Conservation (phyloP, 1,140 invertebrate species). For the Palaemon carinicauda region DNA sequence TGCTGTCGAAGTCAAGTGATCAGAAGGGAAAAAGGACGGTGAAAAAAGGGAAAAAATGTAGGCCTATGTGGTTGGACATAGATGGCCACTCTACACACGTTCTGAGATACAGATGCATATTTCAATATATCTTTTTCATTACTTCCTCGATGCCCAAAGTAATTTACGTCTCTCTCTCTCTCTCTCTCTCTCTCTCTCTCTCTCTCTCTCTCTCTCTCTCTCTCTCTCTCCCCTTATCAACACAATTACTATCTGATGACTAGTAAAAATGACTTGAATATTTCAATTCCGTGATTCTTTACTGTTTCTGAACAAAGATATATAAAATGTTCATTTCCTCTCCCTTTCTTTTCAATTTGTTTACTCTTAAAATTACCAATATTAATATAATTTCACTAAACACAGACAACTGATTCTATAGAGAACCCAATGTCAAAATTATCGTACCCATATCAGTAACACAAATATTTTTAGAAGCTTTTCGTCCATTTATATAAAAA, state of each 20-base stretch:
- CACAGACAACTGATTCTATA: no score
- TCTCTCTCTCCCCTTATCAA: slow-evolving; percentile 11
- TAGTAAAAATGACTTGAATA: slow-evolving; percentile 38
- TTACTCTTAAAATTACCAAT: not conserved
- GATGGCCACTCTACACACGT: no score
- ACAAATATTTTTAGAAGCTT: no score
- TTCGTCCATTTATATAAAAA: no score
- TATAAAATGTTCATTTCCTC: not conserved
- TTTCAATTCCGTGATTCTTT: slow-evolving; percentile 46
- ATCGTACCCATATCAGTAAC: no score
- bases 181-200: not conserved
- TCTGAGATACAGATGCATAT: not conserved
- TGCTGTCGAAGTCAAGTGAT: no score
- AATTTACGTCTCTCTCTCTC: not conserved
- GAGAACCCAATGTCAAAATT: no score
- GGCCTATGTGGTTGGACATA: no score
- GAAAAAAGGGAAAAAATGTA: no score
- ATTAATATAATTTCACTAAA: not conserved
- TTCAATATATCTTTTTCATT: not conserved
- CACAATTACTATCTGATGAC: slow-evolving; percentile 36
- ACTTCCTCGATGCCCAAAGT: not conserved
- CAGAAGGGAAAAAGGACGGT: no score
- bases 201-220: not conserved
- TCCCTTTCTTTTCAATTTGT: not conserved
- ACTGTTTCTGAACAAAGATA: not conserved